Evolutionary conservation across 1,140 invertebrate genomes (phyloP).

Genomic region (Harlomillsia oculata): DNA sequence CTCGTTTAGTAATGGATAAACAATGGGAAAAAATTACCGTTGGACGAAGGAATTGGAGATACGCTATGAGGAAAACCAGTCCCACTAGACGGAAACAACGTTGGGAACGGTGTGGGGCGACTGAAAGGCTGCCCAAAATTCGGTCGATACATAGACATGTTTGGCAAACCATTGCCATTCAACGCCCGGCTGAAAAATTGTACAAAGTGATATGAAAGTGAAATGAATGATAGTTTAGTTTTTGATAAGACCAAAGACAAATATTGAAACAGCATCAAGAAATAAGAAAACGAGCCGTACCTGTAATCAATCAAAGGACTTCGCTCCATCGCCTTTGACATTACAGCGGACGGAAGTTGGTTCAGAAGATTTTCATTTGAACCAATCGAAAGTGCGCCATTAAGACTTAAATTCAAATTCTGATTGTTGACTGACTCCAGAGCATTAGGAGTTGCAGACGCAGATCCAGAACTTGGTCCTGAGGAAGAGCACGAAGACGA

Average conservation of each 20-base stretch:
- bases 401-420: slow-evolving; percentile 25
- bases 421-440: slow-evolving; percentile 15
- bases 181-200: slow-evolving; percentile 25
- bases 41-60: slow-evolving; percentile 27
- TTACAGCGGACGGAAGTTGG: slow-evolving; percentile 29
- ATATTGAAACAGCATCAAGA: slow-evolving; percentile 1
- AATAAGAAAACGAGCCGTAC: slow-evolving; percentile 13
- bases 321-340: slow-evolving; percentile 19
- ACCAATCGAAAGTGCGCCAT: slow-evolving; percentile 11
- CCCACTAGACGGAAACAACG: slow-evolving; percentile 21
- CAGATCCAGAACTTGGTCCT: slow-evolving; percentile 8
- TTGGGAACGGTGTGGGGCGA: slow-evolving; percentile 28
- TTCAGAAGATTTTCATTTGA: slow-evolving; percentile 21
- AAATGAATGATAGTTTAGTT: not conserved
- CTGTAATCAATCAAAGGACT: slow-evolving; percentile 32
- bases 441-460: slow-evolving; percentile 5
- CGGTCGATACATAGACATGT: slow-evolving; percentile 35
- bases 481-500: slow-evolving; percentile 11
- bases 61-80: slow-evolving; percentile 25
- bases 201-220: not conserved
- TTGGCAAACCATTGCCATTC: slow-evolving; percentile 30
- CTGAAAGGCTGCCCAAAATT: slow-evolving; percentile 34
- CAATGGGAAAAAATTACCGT: slow-evolving; percentile 31
- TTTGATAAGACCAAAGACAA: not conserved
- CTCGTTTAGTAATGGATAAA: too few relatives aligned